phyloP scores from a whole-genome alignment of 2,888 invertebrate species.

The Himalopsyche anomala region DNA sequence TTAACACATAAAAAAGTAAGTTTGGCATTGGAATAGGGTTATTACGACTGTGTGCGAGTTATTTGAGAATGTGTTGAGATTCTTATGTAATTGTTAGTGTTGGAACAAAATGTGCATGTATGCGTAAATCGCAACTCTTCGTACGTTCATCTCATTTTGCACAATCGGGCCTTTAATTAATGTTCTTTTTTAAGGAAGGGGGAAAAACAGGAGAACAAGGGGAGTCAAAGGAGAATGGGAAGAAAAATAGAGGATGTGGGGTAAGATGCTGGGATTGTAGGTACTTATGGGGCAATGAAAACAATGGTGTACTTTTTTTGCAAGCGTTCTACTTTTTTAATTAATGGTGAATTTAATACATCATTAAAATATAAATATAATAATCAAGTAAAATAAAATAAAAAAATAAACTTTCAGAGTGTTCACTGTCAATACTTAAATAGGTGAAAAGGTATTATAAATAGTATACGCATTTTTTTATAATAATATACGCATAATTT shows the following conservation, averaged over 20 bases:
- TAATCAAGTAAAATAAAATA: too few species aligned
- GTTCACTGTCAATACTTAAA: too few species aligned
- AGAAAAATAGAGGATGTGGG: constrained; percentile 40
- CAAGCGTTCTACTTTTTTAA: background rate
- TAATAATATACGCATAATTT: too few species aligned
- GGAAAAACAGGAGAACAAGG: background rate
- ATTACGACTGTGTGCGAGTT: background rate
- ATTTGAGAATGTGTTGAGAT: background rate
- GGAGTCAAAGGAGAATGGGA: background rate
- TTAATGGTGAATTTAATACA: background rate
- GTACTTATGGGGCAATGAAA: constrained; percentile 39
- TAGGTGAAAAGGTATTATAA: too few species aligned
- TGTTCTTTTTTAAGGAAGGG: constrained; percentile 60
- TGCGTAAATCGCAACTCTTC: constrained; percentile 45
- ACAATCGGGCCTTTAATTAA: constrained; percentile 65
- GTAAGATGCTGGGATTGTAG: background rate
- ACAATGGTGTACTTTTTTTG: background rate
- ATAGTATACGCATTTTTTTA: too few species aligned
- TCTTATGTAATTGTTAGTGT: background rate
- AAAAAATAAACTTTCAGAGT: too few species aligned
- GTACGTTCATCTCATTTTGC: constrained; percentile 63
- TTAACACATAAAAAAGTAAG: too few species aligned
- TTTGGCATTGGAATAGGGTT: background rate
- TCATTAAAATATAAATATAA: background rate
- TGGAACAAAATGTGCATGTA: constrained; percentile 7